phyloP scores from a whole-genome alignment of 2,797 vertebrate species.

The Chaetodon trifasciatus region DNA sequence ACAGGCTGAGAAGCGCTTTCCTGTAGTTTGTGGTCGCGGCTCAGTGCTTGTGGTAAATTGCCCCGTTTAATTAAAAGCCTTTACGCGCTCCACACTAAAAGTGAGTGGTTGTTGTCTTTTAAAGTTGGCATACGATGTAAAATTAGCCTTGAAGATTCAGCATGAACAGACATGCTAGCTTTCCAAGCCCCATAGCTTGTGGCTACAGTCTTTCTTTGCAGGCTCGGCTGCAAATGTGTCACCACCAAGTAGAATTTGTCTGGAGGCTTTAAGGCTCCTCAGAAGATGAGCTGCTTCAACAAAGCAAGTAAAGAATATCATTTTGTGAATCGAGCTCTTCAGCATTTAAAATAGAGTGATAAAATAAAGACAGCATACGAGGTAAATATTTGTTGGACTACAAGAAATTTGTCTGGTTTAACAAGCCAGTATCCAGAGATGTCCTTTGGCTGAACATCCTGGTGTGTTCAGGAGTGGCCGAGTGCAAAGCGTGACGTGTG shows the following conservation, averaged over 20 bases:
- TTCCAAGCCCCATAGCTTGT: constrained; percentile 45
- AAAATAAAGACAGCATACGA: constrained; percentile 2
- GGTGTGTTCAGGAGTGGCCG: background rate
- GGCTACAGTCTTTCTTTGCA: constrained; percentile 44
- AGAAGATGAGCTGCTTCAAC: constrained; percentile 28
- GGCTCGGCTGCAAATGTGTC: constrained; percentile 45
- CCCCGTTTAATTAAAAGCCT: constrained; percentile 27
- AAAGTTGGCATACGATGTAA: constrained; percentile 19
- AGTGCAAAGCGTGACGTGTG: background rate
- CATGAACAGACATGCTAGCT: constrained; percentile 37
- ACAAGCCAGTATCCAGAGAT: background rate
- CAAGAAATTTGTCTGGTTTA: constrained; percentile 20
- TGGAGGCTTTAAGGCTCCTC: constrained; percentile 29
- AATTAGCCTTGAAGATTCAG: constrained; percentile 37
- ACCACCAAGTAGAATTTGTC: constrained; percentile 48
- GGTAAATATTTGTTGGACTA: background rate
- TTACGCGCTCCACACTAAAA: background rate
- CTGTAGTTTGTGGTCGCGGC: constrained; percentile 3
- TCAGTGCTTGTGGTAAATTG: constrained; percentile 17
- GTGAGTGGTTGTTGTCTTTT: background rate
- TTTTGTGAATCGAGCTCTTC: constrained; percentile 20
- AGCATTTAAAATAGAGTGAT: background rate
- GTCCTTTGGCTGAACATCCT: constrained; percentile 4
- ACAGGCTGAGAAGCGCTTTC: constrained; percentile 1
- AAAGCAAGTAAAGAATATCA: constrained; percentile 3